A percentile compares a stretch with the other conserved stretches of the same genome.
Conservation (phyloP, 2,113 vertebrate species). For the Syrmaticus mikado region DNA sequence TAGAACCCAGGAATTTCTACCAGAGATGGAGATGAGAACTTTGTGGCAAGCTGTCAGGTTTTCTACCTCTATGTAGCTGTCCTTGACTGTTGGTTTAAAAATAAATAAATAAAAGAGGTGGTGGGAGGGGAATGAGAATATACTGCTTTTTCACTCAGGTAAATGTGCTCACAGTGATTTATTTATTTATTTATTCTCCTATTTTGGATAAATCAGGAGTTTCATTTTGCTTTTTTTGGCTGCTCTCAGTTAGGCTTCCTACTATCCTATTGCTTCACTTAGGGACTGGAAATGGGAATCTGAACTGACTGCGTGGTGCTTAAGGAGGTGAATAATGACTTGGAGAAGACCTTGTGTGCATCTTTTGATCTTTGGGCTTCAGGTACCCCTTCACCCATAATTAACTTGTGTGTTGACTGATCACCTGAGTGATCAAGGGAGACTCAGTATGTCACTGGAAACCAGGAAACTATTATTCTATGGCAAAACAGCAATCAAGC, state of each 20-base stretch:
- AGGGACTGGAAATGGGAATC: neutral
- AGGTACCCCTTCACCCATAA: constrained; percentile 57
- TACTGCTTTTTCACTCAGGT: neutral
- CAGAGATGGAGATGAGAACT: neutral
- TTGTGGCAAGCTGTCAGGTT: neutral
- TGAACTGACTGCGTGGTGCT: constrained; percentile 26
- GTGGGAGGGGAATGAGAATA: neutral
- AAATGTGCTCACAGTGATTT: rapidly evolving
- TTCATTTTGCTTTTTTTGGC: neutral
- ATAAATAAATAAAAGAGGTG: neutral
- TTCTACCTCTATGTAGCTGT: neutral
- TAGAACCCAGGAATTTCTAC: neutral
- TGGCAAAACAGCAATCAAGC: constrained; percentile 58
- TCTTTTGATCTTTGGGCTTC: constrained; percentile 63
- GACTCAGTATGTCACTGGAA: constrained; percentile 47
- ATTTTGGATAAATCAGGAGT: neutral
- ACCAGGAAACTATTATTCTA: constrained; percentile 53
- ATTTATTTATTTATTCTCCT: neutral
- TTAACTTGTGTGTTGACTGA: constrained; percentile 68
- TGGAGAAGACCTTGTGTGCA: constrained; percentile 32
- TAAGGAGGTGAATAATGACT: constrained; percentile 62
- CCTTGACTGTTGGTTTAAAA: neutral
- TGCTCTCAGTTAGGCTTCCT: neutral
- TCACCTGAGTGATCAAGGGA: constrained; percentile 60
- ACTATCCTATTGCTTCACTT: neutral